phyloP scores from a whole-genome alignment of 2,888 invertebrate genomes.

The Trichogramma evanescens region DNA sequence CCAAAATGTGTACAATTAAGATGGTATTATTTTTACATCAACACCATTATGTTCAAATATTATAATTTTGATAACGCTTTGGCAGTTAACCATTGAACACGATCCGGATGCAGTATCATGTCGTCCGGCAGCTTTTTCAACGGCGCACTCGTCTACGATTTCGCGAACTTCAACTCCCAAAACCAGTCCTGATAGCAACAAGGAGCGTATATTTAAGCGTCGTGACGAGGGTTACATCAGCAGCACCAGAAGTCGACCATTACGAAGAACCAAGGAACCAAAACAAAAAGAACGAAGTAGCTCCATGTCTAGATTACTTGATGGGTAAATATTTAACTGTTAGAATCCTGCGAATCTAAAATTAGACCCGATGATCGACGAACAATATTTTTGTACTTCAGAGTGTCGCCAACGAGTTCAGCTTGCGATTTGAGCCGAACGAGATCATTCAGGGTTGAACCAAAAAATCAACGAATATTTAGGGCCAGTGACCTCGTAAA shows the following conservation, averaged over 20 bases:
- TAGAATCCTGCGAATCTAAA: neutral
- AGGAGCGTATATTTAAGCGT: constrained; percentile 52
- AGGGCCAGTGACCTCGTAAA: constrained; percentile 83
- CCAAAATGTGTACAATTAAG: constrained; percentile 11
- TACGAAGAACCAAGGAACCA: constrained; percentile 54
- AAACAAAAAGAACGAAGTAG: constrained; percentile 75
- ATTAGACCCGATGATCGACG: neutral
- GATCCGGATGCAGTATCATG: constrained; percentile 69
- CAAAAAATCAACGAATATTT: constrained; percentile 71
- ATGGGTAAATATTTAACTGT: constrained; percentile 53
- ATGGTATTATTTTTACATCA: neutral
- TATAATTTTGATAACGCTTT: constrained; percentile 15
- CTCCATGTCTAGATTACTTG: constrained; percentile 76
- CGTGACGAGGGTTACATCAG: constrained; percentile 57
- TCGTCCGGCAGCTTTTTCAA: constrained; percentile 47
- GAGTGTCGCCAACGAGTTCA: constrained; percentile 42
- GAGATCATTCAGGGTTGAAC: constrained; percentile 75
- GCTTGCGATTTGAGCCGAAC: constrained; percentile 74
- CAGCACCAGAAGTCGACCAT: constrained; percentile 58
- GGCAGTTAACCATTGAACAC: constrained; percentile 79
- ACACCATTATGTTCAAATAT: neutral
- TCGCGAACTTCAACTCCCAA: constrained; percentile 45
- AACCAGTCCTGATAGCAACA: constrained; percentile 42
- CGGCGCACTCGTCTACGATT: constrained; percentile 44
- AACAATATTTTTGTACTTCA: constrained; percentile 26